These are phyloP conservation scores for Aphyosemion australe DNA, from an alignment of 2,113 vertebrate species.

Conservation along the genomic window DNA sequence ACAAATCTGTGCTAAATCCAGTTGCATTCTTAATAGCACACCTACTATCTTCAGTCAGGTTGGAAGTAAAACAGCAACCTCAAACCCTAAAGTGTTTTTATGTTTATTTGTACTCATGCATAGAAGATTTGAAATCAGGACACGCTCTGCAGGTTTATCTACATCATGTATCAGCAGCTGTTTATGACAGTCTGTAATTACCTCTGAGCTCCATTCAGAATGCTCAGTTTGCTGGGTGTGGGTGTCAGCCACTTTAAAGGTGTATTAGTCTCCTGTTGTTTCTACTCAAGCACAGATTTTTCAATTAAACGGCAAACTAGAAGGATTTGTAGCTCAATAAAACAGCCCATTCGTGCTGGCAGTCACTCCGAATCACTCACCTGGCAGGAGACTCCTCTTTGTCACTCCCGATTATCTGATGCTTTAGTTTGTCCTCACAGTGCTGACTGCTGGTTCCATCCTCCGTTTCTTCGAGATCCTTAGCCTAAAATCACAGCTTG, in stretches of 20 bases:
- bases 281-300: neutral
- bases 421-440: conserved; percentile 14
- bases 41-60: conserved; percentile 21
- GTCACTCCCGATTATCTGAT: conserved; percentile 41
- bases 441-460: conserved; percentile 27
- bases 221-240: neutral
- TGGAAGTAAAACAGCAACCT: conserved; percentile 15
- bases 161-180: conserved; percentile 57
- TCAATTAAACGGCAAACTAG: neutral
- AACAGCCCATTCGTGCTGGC: neutral
- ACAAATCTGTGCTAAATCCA: neutral
- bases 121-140: conserved; percentile 1
- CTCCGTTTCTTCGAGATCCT: conserved; percentile 52
- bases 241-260: conserved; percentile 8
- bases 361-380: conserved; percentile 45
- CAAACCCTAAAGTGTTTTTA: neutral
- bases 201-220: conserved; percentile 10
- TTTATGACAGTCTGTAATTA: conserved; percentile 54
- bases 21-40: too few species aligned
- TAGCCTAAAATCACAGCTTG: neutral
- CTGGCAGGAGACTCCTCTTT: conserved; percentile 52
- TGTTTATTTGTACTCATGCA: neutral
- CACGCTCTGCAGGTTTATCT: conserved; percentile 66
- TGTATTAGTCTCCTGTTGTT: neutral
- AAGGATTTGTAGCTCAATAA: neutral